A percentile compares a stretch with the other conserved stretches of the same genome.
phyloP scores from a whole-genome alignment of 2,888 invertebrate species.

The Mesochorus sp. region DNA sequence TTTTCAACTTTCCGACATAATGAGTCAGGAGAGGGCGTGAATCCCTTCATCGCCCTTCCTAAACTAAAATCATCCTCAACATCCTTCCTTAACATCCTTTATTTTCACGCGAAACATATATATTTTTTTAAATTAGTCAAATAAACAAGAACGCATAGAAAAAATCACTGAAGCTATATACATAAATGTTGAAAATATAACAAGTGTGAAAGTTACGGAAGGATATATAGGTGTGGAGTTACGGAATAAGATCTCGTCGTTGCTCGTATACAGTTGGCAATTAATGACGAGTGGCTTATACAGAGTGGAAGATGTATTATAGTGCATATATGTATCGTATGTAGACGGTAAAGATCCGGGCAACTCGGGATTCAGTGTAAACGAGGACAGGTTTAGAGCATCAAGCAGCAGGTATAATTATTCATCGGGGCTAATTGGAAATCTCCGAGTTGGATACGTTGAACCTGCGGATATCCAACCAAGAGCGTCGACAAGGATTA shows the following conservation, averaged over 20 bases:
- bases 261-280: neutral
- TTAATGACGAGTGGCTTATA: neutral
- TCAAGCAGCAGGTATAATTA: slow-evolving; percentile 33
- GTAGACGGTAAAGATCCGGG: slow-evolving; percentile 5
- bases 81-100: no score
- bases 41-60: no score
- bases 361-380: slow-evolving; percentile 4
- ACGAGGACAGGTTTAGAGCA: slow-evolving; percentile 19
- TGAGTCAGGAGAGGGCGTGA: no score
- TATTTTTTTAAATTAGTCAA: no score
- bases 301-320: neutral
- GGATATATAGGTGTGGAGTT: neutral
- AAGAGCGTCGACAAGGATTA: slow-evolving; percentile 10
- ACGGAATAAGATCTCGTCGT: neutral
- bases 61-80: no score
- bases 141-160: no score
- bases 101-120: no score
- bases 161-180: no score
- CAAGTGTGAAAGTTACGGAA: neutral
- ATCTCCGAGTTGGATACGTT: slow-evolving; percentile 29
- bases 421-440: slow-evolving; percentile 42
- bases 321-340: neutral
- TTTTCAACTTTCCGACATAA: no score
- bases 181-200: neutral
- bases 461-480: slow-evolving; percentile 13